A percentile compares a stretch with the other conserved stretches of the same genome.
Conservation (phyloP, 2,797 vertebrate species). For the Pipistrellus nathusii region DNA sequence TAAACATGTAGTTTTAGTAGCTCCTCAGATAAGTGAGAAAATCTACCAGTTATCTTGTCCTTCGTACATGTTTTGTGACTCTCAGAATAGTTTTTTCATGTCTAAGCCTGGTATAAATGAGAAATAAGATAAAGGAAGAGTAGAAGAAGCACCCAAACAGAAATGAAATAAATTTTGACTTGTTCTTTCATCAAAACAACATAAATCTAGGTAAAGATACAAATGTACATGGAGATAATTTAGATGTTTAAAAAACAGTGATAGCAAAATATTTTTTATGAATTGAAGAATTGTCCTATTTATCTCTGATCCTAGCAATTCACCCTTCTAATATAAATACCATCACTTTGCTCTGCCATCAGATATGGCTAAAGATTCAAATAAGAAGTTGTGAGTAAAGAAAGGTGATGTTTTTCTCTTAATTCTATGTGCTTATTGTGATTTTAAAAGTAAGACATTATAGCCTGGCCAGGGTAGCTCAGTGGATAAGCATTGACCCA, state of each 20-base stretch:
- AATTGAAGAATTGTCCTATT: conserved; percentile 19
- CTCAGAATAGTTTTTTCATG: not conserved
- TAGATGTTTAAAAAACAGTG: not conserved
- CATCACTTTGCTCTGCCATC: not conserved
- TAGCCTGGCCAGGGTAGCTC: too few species aligned
- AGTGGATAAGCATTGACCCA: too few species aligned
- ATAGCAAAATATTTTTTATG: not conserved
- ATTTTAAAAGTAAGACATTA: conserved; percentile 19
- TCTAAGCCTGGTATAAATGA: not conserved
- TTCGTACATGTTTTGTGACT: conserved; percentile 36
- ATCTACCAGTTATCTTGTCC: not conserved
- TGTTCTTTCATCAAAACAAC: conserved; percentile 35
- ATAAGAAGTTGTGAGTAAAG: not conserved
- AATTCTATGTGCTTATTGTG: conserved; percentile 6
- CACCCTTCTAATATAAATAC: not conserved
- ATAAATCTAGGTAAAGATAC: not conserved
- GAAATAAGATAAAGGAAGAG: conserved; percentile 22
- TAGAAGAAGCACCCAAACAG: not conserved
- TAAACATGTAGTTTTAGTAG: not conserved
- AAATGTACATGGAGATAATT: not conserved
- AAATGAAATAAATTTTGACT: not conserved
- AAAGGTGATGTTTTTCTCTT: conserved; percentile 46
- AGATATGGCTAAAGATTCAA: not conserved
- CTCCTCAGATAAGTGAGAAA: conserved; percentile 53
- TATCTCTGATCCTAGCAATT: conserved; percentile 24